Base-by-base conservation (phyloP, 1,140 invertebrate genomes). In the Drosophila pachea region DNA sequence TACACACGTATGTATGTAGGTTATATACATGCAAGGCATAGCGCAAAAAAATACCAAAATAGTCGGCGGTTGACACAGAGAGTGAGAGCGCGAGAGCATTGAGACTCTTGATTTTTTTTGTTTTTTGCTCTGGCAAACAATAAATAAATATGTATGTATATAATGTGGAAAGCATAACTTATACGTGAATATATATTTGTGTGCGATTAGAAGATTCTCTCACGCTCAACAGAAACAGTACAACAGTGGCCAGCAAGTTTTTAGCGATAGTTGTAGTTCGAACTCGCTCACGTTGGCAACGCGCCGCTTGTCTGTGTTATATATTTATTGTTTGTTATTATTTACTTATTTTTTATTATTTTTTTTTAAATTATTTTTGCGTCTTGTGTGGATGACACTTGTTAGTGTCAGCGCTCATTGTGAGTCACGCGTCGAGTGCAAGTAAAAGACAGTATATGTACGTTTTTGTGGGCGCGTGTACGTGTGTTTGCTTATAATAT, bases 41-140 rank as follows among this genome's bases (percentile, higher is more conserved):
- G 69, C 69, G 69, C 69, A 72, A 72, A 72, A 71, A 71, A 72
- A 72, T 72, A 72, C 56, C 69, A 72, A 67, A 70, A 70, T 70
- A 70, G 68, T 70, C 68, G 62, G 68, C 68, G 68, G 68, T 70
- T 70, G 64, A 72, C 69, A 72, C 69, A 52, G 69, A 55, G 64
- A 61, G 47, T 59, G 48, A 31, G 68, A 55, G 58, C 8, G 58
- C 8, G 32, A 68, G 56, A 43, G 64, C 40, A 42, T 66, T 45
- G 35, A 32, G 45, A 48, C 66, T 64, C 52, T 75, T 72, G 50
- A 43, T 62, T 66, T 60, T 74, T 32, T 52, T 79, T 61, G 59
- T 43, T 61, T 22, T 60, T 69, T 69, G 38, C 59, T 61, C 56
- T 58, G 68, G 56, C 66, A 66, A 65, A 72, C 52, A 61, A 68